Percentiles rank a stretch among this genome's conserved stretches.
phyloP scores from a whole-genome alignment of 2,888 invertebrate species.

The Chrysomela aeneicollis region DNA sequence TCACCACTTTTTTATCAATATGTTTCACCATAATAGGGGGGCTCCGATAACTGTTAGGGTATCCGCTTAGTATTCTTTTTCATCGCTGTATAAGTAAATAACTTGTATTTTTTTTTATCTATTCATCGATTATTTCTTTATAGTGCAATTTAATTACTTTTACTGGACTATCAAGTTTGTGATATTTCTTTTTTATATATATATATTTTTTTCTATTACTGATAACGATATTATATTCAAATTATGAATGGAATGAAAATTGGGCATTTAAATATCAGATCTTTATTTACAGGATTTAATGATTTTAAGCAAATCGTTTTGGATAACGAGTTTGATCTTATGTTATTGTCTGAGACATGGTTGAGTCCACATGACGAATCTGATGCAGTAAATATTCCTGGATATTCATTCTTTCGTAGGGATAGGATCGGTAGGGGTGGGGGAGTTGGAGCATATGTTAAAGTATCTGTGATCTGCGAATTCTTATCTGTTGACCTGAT shows the following conservation, averaged over 20 bases:
- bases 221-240: too few species aligned
- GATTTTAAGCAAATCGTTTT: slow-evolving; percentile 15
- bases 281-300: slow-evolving; percentile 21
- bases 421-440: slow-evolving; percentile 18
- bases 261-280: slow-evolving; percentile 24
- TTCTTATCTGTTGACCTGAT: slow-evolving; percentile 1
- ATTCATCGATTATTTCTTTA: background rate
- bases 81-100: background rate
- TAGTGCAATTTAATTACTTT: background rate
- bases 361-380: background rate
- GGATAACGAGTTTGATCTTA: slow-evolving; percentile 16
- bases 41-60: background rate
- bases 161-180: background rate
- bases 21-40: background rate
- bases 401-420: slow-evolving; percentile 16
- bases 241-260: too few species aligned
- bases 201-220: background rate
- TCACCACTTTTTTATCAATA: background rate
- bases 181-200: too few species aligned
- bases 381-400: slow-evolving; percentile 5
- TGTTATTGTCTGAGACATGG: slow-evolving; percentile 24
- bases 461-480: background rate
- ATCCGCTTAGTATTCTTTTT: background rate
- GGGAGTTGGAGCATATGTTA: slow-evolving; percentile 24
- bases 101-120: background rate